These are phyloP conservation scores for Orchestes rusci DNA, from an alignment of 2,888 invertebrate species.

Conservation along the genomic window DNA sequence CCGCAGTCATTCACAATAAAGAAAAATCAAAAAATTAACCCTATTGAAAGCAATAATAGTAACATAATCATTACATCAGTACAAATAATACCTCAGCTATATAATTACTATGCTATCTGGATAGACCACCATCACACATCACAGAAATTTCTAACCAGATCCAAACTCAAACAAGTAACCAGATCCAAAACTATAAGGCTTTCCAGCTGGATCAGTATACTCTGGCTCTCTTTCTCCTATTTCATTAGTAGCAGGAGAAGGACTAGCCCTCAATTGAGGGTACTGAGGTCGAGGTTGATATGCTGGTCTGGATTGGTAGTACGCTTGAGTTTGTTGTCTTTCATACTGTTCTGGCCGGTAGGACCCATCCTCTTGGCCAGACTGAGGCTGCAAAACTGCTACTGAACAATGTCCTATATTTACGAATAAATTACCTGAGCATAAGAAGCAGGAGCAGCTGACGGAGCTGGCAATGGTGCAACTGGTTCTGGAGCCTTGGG, in stretches of 20 bases:
- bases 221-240: slow-evolving; percentile 32
- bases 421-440: slow-evolving; percentile 22
- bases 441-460: slow-evolving; percentile 25
- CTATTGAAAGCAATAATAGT: neutral
- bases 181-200: slow-evolving; percentile 53
- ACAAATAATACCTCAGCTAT: no score
- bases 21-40: neutral
- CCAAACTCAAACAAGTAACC: slow-evolving; percentile 58
- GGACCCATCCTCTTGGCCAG: slow-evolving; percentile 32
- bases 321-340: slow-evolving; percentile 16
- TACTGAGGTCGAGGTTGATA: slow-evolving; percentile 16
- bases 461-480: slow-evolving; percentile 31
- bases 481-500: slow-evolving; percentile 39
- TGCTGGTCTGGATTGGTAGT: slow-evolving; percentile 21
- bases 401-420: neutral
- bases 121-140: neutral
- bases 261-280: slow-evolving; percentile 13
- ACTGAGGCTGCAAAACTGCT: neutral
- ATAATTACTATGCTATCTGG: no score
- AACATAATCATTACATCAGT: no score
- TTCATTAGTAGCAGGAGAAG: slow-evolving; percentile 27
- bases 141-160: slow-evolving; percentile 40
- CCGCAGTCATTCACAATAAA: neutral
- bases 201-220: slow-evolving; percentile 42
- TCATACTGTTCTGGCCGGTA: slow-evolving; percentile 35